Conservation (phyloP, 2,797 vertebrate species). For the Pteropus rufus region DNA sequence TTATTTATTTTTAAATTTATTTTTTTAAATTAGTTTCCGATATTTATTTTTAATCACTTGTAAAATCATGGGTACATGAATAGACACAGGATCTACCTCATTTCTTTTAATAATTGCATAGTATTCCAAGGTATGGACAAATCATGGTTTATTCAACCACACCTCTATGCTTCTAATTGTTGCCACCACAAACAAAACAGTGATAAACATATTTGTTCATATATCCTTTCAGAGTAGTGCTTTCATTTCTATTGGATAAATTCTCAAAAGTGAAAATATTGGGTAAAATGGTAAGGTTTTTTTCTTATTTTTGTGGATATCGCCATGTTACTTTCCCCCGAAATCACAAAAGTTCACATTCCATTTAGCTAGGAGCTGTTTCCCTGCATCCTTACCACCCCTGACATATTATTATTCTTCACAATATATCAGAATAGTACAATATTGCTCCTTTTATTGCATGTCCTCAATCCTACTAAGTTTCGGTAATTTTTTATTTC, state of each 20-base stretch:
- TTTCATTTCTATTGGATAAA: neutral
- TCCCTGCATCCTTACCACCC: neutral
- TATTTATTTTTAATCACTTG: neutral
- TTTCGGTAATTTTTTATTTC: neutral
- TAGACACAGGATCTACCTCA: neutral
- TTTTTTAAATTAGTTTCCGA: neutral
- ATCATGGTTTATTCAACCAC: neutral
- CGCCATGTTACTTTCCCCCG: neutral
- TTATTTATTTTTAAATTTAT: neutral
- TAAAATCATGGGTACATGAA: neutral
- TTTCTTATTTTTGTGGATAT: neutral
- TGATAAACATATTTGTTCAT: neutral
- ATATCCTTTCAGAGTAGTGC: neutral
- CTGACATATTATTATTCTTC: neutral
- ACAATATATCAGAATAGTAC: neutral
- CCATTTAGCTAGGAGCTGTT: neutral
- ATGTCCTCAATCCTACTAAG: neutral
- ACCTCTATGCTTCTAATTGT: neutral
- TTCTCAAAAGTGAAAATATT: neutral
- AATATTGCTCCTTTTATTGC: neutral
- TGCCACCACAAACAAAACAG: neutral
- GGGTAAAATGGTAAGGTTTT: neutral
- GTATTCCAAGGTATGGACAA: neutral
- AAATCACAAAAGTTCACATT: neutral
- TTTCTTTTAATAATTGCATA: neutral